Base-by-base conservation (phyloP, 2,888 invertebrate genomes). In the Hypomecis atomaria region DNA sequence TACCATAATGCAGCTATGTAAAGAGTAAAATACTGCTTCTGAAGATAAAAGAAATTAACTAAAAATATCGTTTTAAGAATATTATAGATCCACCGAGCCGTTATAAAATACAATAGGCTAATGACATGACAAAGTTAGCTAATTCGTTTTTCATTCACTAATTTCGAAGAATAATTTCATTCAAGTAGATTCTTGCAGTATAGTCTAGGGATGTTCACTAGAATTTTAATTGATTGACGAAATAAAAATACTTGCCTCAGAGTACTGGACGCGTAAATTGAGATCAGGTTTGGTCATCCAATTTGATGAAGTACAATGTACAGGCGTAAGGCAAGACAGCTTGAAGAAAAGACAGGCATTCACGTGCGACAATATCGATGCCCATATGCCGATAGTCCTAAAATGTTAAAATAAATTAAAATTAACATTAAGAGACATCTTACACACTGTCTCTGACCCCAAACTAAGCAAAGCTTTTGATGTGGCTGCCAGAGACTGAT, bases 271-370 rank as follows among this genome's bases (percentile, higher is more conserved):
- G 9, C 83, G 78, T 61, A 92, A 78, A 75, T 89, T 88, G 0
- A 92, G 79, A 64, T 87, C 86, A 1, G 75, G 76, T 67, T 92
- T 92, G 8, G 87, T 80, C 86, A 92, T 89, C 92, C 92, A 92
- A 59, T 92, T 92, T 4, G 78, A 75, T 0, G 89, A 87, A 11
- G 81, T 82, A 64, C 92, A 92, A 23, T 92, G 90, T 1, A 84
- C 82, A 11, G 86, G 88, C 0, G 92, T 91, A 0, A 93, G 76
- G 56, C 93, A 93, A 0, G 93, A 92, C 33, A 92, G 71, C 69
- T 93, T 90, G 75, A 91, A 93, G 77, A 93, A 93, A 6, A 93
- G 68, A 66, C 93, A 93, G 0, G 93, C 92, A 59, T 89, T 90
- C 9, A 93, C 84, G 60, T 93, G 93, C 0, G 90, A 84, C n/a